phyloP scores from a whole-genome alignment of 2,888 invertebrate genomes.

The Cremastinae sp. region DNA sequence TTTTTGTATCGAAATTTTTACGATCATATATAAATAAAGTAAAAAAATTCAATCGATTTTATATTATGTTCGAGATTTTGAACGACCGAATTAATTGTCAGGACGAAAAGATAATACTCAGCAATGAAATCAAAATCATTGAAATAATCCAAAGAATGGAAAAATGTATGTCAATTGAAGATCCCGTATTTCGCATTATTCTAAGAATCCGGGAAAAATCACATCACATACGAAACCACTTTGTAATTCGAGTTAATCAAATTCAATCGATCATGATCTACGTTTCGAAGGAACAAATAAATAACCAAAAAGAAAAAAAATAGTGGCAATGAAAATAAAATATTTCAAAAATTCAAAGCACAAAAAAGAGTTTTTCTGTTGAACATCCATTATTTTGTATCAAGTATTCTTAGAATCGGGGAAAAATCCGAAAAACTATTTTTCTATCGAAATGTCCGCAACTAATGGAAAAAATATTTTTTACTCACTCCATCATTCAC shows the following conservation, averaged over 20 bases:
- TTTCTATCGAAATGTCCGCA: background rate
- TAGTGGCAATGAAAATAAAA: background rate
- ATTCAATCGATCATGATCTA: conserved; percentile 22
- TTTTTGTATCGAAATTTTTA: too few relatives aligned
- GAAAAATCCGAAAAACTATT: background rate
- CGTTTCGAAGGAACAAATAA: background rate
- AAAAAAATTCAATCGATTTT: too few relatives aligned
- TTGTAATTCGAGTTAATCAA: conserved; percentile 9
- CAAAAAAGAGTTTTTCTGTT: background rate
- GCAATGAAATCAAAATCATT: too few relatives aligned
- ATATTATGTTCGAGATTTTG: too few relatives aligned
- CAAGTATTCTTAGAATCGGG: background rate
- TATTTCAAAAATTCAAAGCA: background rate
- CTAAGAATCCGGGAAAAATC: too few relatives aligned
- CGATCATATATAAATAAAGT: too few relatives aligned
- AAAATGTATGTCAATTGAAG: too few relatives aligned
- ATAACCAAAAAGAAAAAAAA: background rate
- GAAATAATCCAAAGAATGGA: too few relatives aligned
- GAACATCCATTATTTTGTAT: background rate
- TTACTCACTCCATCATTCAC: conserved; percentile 77
- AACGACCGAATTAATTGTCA: too few relatives aligned
- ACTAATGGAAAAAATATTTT: background rate
- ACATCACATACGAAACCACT: background rate
- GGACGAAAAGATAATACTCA: too few relatives aligned
- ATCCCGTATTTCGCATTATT: background rate